Percentiles rank a stretch among this genome's conserved stretches.
Evolutionary conservation across 2,888 invertebrate species (phyloP).

Genomic region (Pogonocherus hispidulus): DNA sequence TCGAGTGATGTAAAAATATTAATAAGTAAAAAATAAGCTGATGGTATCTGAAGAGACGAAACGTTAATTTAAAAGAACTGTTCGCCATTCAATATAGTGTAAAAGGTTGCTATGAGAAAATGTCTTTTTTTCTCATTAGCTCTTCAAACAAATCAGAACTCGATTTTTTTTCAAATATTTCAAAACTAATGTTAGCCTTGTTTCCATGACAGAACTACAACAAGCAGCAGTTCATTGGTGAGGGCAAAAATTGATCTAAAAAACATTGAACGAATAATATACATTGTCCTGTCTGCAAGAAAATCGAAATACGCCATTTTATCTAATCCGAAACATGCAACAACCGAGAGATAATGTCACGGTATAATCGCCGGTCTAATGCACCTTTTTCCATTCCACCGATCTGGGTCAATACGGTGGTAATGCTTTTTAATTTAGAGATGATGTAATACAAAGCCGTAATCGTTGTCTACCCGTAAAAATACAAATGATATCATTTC

Average conservation of each 20-base stretch:
- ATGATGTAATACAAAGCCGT: neutral
- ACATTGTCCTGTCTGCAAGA: neutral
- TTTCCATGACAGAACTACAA: no score
- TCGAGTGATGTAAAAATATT: no score
- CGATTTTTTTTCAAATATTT: no score
- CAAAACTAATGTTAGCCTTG: no score
- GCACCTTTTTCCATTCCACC: constrained; percentile 8
- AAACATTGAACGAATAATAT: neutral
- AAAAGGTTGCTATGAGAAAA: no score
- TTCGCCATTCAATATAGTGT: no score
- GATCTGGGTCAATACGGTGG: constrained; percentile 7
- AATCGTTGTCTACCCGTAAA: neutral
- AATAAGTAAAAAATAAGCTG: no score
- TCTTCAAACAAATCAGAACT: no score
- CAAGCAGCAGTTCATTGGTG: neutral
- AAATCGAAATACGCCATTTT: neutral
- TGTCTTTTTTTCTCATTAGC: no score
- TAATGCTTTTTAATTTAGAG: constrained; percentile 9
- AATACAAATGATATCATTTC: constrained; percentile 1
- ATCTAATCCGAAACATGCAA: neutral
- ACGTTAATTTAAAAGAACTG: no score
- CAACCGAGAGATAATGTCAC: neutral
- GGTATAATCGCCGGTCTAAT: neutral
- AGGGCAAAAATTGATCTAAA: neutral
- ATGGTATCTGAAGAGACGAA: no score